Conservation (phyloP, 1,140 invertebrate genomes). For the Drosophila navojoa region DNA sequence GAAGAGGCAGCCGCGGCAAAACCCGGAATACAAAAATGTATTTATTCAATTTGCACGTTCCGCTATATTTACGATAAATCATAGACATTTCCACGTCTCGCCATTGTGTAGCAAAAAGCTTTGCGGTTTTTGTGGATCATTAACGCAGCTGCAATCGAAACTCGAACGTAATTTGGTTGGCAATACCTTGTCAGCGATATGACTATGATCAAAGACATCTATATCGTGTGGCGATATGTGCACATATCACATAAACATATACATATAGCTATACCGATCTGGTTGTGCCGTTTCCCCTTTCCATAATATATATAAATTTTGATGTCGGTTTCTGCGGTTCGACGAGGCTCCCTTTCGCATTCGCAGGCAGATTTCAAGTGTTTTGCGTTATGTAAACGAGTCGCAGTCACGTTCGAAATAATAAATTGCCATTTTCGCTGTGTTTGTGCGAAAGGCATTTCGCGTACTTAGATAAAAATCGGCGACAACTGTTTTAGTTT, state of each 20-base stretch:
- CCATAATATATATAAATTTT: slow-evolving; percentile 23
- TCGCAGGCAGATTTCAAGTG: slow-evolving; percentile 68
- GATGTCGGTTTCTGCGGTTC: slow-evolving; percentile 59
- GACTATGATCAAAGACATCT: slow-evolving; percentile 34
- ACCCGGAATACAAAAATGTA: slow-evolving; percentile 30
- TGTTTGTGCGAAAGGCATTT: slow-evolving; percentile 34
- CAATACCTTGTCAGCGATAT: slow-evolving; percentile 57
- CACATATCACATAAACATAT: not conserved
- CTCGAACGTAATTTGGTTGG: slow-evolving; percentile 52
- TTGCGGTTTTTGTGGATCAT: slow-evolving; percentile 46
- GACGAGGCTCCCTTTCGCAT: slow-evolving; percentile 13
- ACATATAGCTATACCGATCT: slow-evolving; percentile 24
- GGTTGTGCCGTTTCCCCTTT: not conserved
- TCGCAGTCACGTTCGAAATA: slow-evolving; percentile 67
- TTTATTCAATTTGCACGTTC: slow-evolving; percentile 62
- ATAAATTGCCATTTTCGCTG: slow-evolving; percentile 55
- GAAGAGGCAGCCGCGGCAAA: too few species aligned
- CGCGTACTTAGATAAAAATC: slow-evolving; percentile 52
- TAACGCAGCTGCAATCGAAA: slow-evolving; percentile 47
- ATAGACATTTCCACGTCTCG: slow-evolving; percentile 63
- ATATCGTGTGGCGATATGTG: slow-evolving; percentile 41
- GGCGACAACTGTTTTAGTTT: slow-evolving; percentile 51
- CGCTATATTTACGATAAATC: slow-evolving; percentile 61
- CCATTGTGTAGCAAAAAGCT: slow-evolving; percentile 51
- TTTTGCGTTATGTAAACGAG: slow-evolving; percentile 70